Percentiles rank a stretch among this genome's conserved stretches.
Evolutionary conservation across 2,888 invertebrate genomes (phyloP).

Genomic region (Cryptus armator): DNA sequence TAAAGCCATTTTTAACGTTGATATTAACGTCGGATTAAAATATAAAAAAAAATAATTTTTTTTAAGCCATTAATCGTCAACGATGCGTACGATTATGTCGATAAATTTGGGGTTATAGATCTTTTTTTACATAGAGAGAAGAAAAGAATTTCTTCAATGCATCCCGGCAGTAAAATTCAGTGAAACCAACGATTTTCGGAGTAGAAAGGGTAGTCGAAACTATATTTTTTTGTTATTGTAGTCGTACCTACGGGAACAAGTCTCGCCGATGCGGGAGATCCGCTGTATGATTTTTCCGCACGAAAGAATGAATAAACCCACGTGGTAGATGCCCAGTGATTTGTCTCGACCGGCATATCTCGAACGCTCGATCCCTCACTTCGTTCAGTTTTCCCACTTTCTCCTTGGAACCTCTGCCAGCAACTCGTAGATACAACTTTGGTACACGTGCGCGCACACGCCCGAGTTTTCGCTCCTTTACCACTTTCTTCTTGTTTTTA

Average conservation of each 20-base stretch:
- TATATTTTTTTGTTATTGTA: too few relatives aligned
- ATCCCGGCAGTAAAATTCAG: too few relatives aligned
- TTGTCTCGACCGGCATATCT: constrained; percentile 44
- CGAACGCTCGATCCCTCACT: constrained; percentile 37
- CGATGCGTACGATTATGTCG: too few relatives aligned
- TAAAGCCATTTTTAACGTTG: too few relatives aligned
- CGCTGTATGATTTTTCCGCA: constrained; percentile 48
- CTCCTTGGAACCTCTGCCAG: constrained; percentile 15
- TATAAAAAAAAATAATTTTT: too few relatives aligned
- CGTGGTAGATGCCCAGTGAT: constrained; percentile 34
- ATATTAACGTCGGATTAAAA: too few relatives aligned
- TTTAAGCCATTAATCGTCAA: too few relatives aligned
- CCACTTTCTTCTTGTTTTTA: background rate
- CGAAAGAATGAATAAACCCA: constrained; percentile 68
- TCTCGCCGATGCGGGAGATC: constrained; percentile 23
- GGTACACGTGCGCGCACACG: constrained; percentile 1
- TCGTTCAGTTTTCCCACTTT: background rate
- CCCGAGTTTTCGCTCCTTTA: background rate
- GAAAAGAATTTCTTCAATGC: too few relatives aligned
- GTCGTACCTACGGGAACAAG: background rate
- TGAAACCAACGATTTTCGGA: too few relatives aligned
- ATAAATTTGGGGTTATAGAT: too few relatives aligned
- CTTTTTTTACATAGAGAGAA: too few relatives aligned
- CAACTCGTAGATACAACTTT: background rate
- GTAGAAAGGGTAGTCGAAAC: too few relatives aligned